Conservation (phyloP, 2,797 vertebrate genomes). For the Sphaeramia orbicularis region DNA sequence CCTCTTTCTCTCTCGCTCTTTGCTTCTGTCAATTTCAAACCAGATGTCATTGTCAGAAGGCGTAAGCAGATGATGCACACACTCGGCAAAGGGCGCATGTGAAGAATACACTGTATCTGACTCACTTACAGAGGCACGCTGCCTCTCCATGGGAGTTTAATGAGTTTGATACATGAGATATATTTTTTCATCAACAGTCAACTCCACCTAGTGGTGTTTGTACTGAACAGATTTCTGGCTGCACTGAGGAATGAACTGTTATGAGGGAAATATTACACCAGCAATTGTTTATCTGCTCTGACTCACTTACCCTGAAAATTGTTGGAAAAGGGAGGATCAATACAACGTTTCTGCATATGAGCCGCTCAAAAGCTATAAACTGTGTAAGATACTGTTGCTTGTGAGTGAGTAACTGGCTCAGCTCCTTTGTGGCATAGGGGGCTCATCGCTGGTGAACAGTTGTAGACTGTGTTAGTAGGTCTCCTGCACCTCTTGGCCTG, state of each 20-base stretch:
- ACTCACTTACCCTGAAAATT: slow-evolving; percentile 40
- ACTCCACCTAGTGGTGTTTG: slow-evolving; percentile 85
- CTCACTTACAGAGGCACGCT: slow-evolving; percentile 53
- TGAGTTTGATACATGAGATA: slow-evolving; percentile 68
- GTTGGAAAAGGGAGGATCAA: slow-evolving; percentile 42
- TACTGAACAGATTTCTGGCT: slow-evolving; percentile 67
- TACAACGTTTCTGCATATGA: slow-evolving; percentile 35
- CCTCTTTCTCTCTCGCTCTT: slow-evolving; percentile 28
- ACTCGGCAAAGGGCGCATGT: slow-evolving; percentile 25
- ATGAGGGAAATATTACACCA: slow-evolving; percentile 61
- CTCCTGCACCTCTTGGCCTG: slow-evolving; percentile 58
- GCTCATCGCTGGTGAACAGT: slow-evolving; percentile 17
- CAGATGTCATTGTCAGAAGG: slow-evolving; percentile 48
- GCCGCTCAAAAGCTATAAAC: slow-evolving; percentile 44
- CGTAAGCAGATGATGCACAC: slow-evolving; percentile 5
- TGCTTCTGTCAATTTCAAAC: slow-evolving; percentile 45
- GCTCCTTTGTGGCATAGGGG: slow-evolving; percentile 3
- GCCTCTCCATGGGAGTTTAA: slow-evolving; percentile 62
- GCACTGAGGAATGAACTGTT: slow-evolving; percentile 48
- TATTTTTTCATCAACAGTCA: slow-evolving; percentile 72
- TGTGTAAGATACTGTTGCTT: slow-evolving; percentile 29
- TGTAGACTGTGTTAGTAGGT: slow-evolving; percentile 44
- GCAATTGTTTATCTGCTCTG: slow-evolving; percentile 56
- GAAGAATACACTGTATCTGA: slow-evolving; percentile 32
- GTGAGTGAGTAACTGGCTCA: slow-evolving; percentile 22